Evolutionary conservation across 30 jellyfish, hydroid and myxozoan species (phyloP).

Genomic region (Aurelia aurita complex sp. Pacific): DNA sequence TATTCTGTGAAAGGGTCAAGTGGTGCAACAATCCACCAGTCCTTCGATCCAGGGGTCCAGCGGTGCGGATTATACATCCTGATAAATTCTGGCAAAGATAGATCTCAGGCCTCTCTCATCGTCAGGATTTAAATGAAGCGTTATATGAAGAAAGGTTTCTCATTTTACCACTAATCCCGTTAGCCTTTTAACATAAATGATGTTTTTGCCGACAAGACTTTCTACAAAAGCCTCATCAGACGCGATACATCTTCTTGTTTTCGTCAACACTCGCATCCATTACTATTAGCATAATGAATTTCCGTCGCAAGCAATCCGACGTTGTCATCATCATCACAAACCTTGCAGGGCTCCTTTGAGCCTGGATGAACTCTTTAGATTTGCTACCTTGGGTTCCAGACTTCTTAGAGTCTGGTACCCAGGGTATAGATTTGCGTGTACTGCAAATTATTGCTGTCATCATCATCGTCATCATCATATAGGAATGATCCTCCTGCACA

Average conservation of each 20-base stretch:
- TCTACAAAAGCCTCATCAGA: conserved; percentile 13
- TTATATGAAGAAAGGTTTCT: conserved; percentile 40
- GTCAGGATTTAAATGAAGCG: conserved; percentile 39
- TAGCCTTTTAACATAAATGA: conserved; percentile 57
- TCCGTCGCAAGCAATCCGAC: not conserved
- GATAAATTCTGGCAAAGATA: conserved; percentile 5
- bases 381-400: no score
- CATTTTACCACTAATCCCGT: conserved; percentile 44
- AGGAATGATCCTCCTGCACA: no score
- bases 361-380: no score
- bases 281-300: conserved; percentile 17
- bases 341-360: not conserved
- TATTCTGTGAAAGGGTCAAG: no score
- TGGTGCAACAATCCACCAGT: no score
- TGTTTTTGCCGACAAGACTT: conserved; percentile 55
- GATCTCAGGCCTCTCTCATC: conserved; percentile 60
- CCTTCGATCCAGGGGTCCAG: no score
- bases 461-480: no score
- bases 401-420: no score
- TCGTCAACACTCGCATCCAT: conserved; percentile 27
- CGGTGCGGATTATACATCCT: no score
- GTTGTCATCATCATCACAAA: not conserved
- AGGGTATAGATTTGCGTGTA: no score
- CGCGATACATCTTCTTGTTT: conserved; percentile 9
- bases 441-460: no score